Base-by-base conservation (phyloP, 2,113 vertebrate genomes). In the Zosterops pallidus region DNA sequence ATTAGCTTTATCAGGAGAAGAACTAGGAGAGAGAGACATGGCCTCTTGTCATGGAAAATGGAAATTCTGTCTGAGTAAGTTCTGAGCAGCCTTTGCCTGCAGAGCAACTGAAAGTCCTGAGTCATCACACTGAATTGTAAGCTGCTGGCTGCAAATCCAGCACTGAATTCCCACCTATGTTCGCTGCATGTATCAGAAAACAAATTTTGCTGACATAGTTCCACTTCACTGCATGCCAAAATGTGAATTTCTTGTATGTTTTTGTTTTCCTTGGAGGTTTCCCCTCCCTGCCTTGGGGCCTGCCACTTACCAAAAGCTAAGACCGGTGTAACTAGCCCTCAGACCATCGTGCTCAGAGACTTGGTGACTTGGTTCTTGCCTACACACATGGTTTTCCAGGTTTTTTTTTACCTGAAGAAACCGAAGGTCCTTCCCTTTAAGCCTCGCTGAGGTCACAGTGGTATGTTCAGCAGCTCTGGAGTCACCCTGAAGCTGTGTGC, bases 101-200 rank as follows among this genome's bases (percentile, higher is more conserved):
- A 86, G 93, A 91, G 74, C 64, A 67, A n/a, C 49, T 2, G 8
- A 86, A 97, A 95, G 44, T 69, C 93, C 95, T 95, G 93, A 96
- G 87, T 96, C 93, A 92, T 95, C 93, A 91, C 63, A 12, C 62
- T 79, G 81, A 81, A 71, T 62, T 7, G 7, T 44, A 57, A 87
- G 47, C 72, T 92, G 81, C 70, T 0, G 5, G n/a, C 80, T 94
- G 77, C 83, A 89, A 79, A 89, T 37, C 59, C 37, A 76, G 49
- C 78, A 9, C 50, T 57, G 67, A 89, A 72, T 94, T 87, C 57
- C 84, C 70, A 80, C 64, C 90, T 77, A 47, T 86, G 64, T 81
- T 92, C 50, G 9, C 80, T 90, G 68, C 69, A 41, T 8, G 1
- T 23, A 68, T 37, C 49, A 56, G 67, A 83, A 86, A 77, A 28